Evolutionary conservation across 2,113 vertebrate species (phyloP).

Genomic region (Anhinga rufa): DNA sequence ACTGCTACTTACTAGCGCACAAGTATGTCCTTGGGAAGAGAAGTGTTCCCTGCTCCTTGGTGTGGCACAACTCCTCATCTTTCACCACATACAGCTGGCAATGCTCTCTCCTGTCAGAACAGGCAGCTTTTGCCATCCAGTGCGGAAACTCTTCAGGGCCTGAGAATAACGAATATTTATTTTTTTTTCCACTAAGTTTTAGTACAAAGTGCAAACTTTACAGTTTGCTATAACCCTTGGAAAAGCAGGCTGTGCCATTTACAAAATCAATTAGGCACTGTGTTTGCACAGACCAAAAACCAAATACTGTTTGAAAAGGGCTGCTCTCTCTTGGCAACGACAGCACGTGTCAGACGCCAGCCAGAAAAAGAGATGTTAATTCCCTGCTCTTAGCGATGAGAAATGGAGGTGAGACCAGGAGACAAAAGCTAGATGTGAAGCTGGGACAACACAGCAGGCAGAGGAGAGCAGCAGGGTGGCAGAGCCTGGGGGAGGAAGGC

Average conservation of each 20-base stretch:
- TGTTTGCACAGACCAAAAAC: neutral
- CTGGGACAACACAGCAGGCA: fast-evolving
- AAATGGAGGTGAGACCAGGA: neutral
- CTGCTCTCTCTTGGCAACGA: neutral
- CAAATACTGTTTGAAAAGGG: neutral
- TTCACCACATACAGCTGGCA: neutral
- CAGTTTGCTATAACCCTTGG: neutral
- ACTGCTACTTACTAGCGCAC: neutral
- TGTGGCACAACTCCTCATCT: neutral
- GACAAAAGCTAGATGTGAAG: neutral
- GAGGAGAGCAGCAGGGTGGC: neutral
- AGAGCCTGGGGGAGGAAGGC: neutral
- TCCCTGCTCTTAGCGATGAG: neutral
- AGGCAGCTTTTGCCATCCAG: neutral
- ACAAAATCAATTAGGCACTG: neutral
- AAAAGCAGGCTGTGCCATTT: neutral
- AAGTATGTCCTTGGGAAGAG: neutral
- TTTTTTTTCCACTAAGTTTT: neutral
- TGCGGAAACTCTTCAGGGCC: neutral
- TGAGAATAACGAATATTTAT: neutral
- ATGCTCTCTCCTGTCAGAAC: neutral
- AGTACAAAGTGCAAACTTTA: neutral
- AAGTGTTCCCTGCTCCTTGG: neutral
- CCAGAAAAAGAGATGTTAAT: neutral
- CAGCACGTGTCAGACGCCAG: neutral